phyloP scores from a whole-genome alignment of 2,113 vertebrate species.

The Gobius niger region DNA sequence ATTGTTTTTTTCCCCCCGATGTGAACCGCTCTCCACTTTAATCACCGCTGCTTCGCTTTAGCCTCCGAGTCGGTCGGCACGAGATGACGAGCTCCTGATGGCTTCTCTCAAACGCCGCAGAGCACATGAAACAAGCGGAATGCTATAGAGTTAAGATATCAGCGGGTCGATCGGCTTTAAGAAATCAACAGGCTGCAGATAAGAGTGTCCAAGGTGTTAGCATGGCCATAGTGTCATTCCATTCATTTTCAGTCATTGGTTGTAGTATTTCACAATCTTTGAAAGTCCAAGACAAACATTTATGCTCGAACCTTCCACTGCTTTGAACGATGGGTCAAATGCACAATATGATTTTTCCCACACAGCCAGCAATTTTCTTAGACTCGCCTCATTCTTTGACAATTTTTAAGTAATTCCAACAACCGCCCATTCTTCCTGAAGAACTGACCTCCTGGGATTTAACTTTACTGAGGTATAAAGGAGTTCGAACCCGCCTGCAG shows the following conservation, averaged over 20 bases:
- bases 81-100: background rate
- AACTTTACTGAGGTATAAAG: conserved; percentile 6
- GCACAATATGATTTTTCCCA: too few relatives aligned
- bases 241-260: too few relatives aligned
- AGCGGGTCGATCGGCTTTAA: background rate
- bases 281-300: too few relatives aligned
- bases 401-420: background rate
- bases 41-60: background rate
- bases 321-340: too few relatives aligned
- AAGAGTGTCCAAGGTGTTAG: background rate
- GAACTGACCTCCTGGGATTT: background rate
- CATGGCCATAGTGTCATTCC: background rate
- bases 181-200: background rate
- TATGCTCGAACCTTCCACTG: too few relatives aligned
- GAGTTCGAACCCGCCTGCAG: background rate
- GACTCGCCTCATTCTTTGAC: too few relatives aligned
- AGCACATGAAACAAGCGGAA: background rate
- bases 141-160: too few relatives aligned
- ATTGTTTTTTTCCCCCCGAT: background rate
- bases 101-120: background rate
- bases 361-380: too few relatives aligned
- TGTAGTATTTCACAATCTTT: too few relatives aligned
- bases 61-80: background rate
- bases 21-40: conserved; percentile 3
- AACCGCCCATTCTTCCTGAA: background rate